These are phyloP conservation scores for Ochropleura plecta DNA, from an alignment of 2,888 invertebrate species.

Conservation along the genomic window DNA sequence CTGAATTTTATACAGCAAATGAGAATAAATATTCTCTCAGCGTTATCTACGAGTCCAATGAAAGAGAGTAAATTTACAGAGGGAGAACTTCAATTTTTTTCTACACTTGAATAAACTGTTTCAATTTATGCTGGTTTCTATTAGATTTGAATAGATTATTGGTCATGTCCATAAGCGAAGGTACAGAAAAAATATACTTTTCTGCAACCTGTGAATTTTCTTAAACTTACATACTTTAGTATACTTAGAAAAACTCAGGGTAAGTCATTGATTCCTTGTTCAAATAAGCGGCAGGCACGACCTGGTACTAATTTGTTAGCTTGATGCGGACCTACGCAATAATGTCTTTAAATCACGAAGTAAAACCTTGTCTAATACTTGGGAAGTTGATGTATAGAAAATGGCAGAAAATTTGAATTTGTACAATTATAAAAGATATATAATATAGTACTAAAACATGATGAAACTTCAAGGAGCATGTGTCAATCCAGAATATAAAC, in stretches of 20 bases:
- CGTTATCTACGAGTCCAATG: background rate
- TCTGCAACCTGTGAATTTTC: background rate
- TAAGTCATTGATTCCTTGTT: conserved; percentile 17
- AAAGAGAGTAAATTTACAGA: background rate
- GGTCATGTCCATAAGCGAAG: background rate
- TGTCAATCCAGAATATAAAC: no score
- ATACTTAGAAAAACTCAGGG: background rate
- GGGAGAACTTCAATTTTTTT: background rate
- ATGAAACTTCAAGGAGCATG: no score
- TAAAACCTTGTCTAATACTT: background rate
- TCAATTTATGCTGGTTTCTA: background rate
- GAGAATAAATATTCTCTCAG: background rate
- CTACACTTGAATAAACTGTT: background rate
- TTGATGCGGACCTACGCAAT: conserved; percentile 27
- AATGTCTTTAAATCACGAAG: conserved; percentile 12
- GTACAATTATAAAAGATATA: background rate
- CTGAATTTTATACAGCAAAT: background rate
- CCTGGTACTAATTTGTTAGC: conserved; percentile 45
- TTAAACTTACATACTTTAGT: background rate
- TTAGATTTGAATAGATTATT: background rate
- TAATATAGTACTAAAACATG: background rate
- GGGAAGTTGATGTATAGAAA: background rate
- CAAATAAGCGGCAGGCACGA: conserved; percentile 47
- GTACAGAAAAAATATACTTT: background rate
- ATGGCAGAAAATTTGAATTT: background rate